A percentile compares a stretch with the other conserved stretches of the same genome.
Conservation (phyloP, 2,888 invertebrate species). For the Leptinotarsa rubiginosa region DNA sequence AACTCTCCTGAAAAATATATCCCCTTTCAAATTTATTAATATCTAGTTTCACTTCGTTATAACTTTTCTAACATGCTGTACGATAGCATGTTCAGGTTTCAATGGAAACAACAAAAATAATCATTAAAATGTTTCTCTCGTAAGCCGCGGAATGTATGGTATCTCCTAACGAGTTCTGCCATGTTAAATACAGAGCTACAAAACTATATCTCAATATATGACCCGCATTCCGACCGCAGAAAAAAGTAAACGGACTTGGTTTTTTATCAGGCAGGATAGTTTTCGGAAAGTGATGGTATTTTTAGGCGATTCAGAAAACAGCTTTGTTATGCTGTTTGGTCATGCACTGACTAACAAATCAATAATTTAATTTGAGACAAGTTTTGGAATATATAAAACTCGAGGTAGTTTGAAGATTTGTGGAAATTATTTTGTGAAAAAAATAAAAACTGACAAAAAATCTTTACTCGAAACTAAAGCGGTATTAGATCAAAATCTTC, state of each 20-base stretch:
- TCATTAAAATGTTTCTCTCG: neutral
- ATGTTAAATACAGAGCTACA: neutral
- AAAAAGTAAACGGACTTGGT: neutral
- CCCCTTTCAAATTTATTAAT: too few relatives aligned
- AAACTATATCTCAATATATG: neutral
- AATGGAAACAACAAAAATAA: neutral
- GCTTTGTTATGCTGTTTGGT: neutral
- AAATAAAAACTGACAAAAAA: too few relatives aligned
- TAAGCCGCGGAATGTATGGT: neutral
- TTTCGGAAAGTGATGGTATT: neutral
- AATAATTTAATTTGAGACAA: too few relatives aligned
- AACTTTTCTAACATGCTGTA: neutral
- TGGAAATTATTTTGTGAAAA: too few relatives aligned
- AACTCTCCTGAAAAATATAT: too few relatives aligned
- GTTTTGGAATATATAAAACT: too few relatives aligned
- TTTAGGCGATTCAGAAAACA: neutral
- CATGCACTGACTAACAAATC: neutral
- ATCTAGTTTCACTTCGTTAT: too few relatives aligned
- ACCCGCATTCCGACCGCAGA: neutral
- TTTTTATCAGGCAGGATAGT: neutral
- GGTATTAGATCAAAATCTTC: too few relatives aligned
- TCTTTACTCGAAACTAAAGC: too few relatives aligned
- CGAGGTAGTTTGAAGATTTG: too few relatives aligned
- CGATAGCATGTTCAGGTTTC: neutral
- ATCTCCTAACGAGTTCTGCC: constrained; percentile 3